These are phyloP conservation scores for Rhombomys opimus DNA, from an alignment of 2,113 vertebrate species.

Conservation along the genomic window DNA sequence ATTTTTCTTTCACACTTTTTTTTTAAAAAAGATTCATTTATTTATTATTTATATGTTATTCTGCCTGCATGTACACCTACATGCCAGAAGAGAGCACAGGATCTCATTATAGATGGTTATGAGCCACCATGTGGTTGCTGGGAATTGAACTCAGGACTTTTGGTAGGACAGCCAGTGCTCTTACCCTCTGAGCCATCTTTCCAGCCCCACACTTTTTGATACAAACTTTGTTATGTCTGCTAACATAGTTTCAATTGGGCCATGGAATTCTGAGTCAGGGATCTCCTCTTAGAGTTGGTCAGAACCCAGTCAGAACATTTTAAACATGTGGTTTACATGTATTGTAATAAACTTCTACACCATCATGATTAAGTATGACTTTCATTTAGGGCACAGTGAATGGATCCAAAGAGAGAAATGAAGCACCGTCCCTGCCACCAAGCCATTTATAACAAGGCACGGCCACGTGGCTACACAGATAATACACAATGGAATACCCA, in stretches of 20 bases:
- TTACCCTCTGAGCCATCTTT: too few species aligned
- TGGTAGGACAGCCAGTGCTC: too few species aligned
- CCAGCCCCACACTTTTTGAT: not conserved
- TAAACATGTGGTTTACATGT: constrained; percentile 11
- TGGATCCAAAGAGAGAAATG: not conserved
- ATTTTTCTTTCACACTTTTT: constrained; percentile 19
- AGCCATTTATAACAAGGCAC: not conserved
- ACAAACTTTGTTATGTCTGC: not conserved
- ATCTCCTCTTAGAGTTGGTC: constrained; percentile 23
- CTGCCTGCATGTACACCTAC: too few species aligned
- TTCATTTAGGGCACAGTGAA: not conserved
- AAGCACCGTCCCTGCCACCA: not conserved
- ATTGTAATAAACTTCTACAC: not conserved
- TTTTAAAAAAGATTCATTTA: too few species aligned
- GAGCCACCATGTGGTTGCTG: too few species aligned
- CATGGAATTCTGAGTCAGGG: constrained; percentile 21
- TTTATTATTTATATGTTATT: too few species aligned
- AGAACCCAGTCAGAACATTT: not conserved
- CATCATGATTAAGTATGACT: not conserved
- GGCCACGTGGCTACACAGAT: not conserved
- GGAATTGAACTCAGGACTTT: too few species aligned
- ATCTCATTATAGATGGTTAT: too few species aligned
- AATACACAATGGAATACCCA: not conserved
- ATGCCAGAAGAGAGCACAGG: too few species aligned
- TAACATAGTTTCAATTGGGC: not conserved